Evolutionary conservation across 37 sponge, comb jelly and placozoan genomes (phyloP).

Genomic region (Beroe ovata): DNA sequence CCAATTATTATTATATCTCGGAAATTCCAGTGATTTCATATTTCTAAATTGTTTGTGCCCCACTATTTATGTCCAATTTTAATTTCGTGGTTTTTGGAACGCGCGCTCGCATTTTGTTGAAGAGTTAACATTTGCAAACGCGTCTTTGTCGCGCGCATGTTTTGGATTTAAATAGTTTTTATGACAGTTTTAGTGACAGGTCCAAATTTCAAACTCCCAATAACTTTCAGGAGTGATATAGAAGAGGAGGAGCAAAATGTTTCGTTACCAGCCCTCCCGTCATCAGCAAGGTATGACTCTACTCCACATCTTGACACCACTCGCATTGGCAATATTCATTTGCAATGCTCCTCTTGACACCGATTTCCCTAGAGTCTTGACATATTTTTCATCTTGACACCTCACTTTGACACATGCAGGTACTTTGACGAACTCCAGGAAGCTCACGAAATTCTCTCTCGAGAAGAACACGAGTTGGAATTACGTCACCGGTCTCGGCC

Average conservation of each 20-base stretch:
- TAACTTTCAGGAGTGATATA: slow-evolving; percentile 14
- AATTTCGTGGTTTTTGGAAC: too few species aligned
- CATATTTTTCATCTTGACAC: too few species aligned
- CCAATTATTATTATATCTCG: too few species aligned
- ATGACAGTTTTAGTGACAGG: too few species aligned
- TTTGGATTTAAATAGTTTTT: background rate
- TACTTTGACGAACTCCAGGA: slow-evolving; percentile 32
- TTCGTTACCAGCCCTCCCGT: background rate
- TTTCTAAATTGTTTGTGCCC: too few species aligned
- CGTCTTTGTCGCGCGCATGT: background rate
- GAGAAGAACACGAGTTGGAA: slow-evolving; percentile 22
- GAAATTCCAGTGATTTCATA: too few species aligned
- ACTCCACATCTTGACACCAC: background rate
- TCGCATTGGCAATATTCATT: background rate
- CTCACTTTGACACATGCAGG: background rate
- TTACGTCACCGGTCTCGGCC: background rate
- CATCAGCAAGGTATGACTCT: slow-evolving; percentile 1
- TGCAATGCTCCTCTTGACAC: background rate
- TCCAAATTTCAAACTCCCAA: too few species aligned
- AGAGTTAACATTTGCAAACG: background rate
- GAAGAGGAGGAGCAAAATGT: slow-evolving; percentile 27
- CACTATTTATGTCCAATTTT: too few species aligned
- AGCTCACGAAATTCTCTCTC: background rate
- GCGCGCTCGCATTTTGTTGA: background rate
- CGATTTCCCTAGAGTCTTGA: too few species aligned